A percentile compares a stretch with the other conserved stretches of the same genome.
Conservation (phyloP, 2,113 vertebrate species). For the Chionis minor region DNA sequence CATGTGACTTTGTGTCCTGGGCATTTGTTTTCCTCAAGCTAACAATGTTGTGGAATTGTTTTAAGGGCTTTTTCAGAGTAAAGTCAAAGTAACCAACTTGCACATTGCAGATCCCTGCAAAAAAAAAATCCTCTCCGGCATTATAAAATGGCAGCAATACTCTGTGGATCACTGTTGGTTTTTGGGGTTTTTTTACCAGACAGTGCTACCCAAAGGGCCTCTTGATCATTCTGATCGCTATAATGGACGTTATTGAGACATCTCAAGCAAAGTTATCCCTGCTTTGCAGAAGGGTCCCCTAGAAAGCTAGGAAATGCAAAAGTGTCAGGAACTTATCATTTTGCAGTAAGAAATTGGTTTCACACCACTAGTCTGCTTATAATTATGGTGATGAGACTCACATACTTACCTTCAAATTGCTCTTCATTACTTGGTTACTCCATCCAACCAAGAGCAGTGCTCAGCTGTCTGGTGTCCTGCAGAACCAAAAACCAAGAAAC, state of each 20-base stretch:
- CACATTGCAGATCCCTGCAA: accelerated
- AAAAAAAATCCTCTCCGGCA: neutral
- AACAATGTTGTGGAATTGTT: neutral
- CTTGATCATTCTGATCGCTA: neutral
- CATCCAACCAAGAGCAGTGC: neutral
- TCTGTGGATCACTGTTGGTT: neutral
- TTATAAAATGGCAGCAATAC: neutral
- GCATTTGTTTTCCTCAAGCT: neutral
- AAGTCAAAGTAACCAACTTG: neutral
- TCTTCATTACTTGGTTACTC: neutral
- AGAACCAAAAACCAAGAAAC: neutral
- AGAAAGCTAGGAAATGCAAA: neutral
- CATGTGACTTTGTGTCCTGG: neutral
- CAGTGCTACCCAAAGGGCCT: neutral
- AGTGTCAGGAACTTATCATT: neutral
- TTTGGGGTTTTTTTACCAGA: neutral
- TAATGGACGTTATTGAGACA: neutral
- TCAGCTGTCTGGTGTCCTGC: neutral
- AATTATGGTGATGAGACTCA: neutral
- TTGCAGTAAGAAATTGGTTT: neutral
- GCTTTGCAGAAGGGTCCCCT: neutral
- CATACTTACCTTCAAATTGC: neutral
- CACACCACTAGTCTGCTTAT: neutral
- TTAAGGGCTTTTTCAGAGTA: neutral
- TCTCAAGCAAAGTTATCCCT: neutral